Evolutionary conservation across 2,888 invertebrate genomes (phyloP).

Genomic region (Parthenolecanium corni): DNA sequence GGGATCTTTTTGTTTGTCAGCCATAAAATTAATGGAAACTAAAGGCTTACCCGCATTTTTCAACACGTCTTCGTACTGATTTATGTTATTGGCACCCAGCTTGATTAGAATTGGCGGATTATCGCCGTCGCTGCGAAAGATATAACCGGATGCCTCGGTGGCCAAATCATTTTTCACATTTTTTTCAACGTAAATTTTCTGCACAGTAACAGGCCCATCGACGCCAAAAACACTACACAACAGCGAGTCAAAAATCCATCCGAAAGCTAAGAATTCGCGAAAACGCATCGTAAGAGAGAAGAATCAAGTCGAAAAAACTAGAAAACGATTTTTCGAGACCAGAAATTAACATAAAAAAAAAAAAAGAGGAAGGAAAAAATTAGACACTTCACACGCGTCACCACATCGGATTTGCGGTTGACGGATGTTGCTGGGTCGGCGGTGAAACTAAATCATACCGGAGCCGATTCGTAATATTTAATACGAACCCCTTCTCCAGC

Average conservation of each 20-base stretch:
- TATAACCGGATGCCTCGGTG: conserved; percentile 34
- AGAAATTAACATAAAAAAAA: background rate
- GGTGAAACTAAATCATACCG: too few relatives aligned
- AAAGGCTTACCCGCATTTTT: conserved; percentile 30
- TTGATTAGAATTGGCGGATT: conserved; percentile 33
- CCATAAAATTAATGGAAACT: too few relatives aligned
- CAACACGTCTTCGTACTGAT: conserved; percentile 29
- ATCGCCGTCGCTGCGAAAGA: conserved; percentile 34
- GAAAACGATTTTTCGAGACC: background rate
- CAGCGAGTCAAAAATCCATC: conserved; percentile 6
- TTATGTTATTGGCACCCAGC: conserved; percentile 32
- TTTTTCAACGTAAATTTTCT: conserved; percentile 31
- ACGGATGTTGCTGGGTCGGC: too few relatives aligned
- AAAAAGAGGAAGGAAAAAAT: background rate
- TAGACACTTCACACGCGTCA: too few relatives aligned
- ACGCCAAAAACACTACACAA: conserved; percentile 10
- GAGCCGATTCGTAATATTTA: too few relatives aligned
- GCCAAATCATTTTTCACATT: conserved; percentile 32
- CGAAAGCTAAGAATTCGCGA: background rate
- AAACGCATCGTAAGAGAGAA: background rate
- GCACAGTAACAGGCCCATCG: conserved; percentile 16
- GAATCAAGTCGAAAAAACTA: background rate
- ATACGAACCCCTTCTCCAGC: too few relatives aligned
- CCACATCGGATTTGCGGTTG: too few relatives aligned
- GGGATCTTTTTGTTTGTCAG: too few relatives aligned